Evolutionary conservation across 2,888 invertebrate genomes (phyloP), one percentile per base, ranked within the genome.

Genomic region (Plemyria rubiginata): DNA sequence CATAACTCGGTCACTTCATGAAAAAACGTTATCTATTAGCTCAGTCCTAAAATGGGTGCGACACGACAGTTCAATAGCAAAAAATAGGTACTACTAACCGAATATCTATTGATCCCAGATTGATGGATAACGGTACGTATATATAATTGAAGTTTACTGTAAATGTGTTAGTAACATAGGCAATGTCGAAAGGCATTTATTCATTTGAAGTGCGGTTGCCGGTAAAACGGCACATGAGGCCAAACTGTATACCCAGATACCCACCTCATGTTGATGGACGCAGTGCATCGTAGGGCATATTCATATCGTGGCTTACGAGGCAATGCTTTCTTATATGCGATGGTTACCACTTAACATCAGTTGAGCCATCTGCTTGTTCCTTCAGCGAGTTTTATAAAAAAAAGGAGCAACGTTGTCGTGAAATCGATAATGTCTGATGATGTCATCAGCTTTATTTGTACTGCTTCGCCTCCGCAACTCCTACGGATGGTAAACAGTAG

Each of bases 381-480:
- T 5, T 38, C 15, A 13, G 49, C 22, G 32, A 32, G 32, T 22
- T 22, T 0, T 28, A 22, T 46, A 22, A 46, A 43, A 29, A 52
- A 41, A 57, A 57, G 65, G 65, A 65, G 60, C 60, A 40, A 40
- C n/a, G 16, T 36, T 41, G 48, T 49, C 62, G 58, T 63, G 41
- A 55, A 59, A 60, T 64, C 63, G 43, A 60, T 60, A 60, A 49
- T 45, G 54, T 62, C 53, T 58, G 48, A 9, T 64, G 64, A 64
- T 60, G 60, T 64, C 60, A 64, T 28, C 8, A n/a, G 16, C 46
- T 22, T 15, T 60, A 55, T 60, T 56, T 36, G 61, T 12, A 15
- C n/a, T 43, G 40, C 32, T n/a, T n/a, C 62, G 66, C 68, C 68
- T 66, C 64, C 66, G 50, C 60, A 11, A 49, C 68, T 56, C 68